A percentile compares a stretch with the other conserved stretches of the same genome.
Evolutionary conservation across 2,797 vertebrate species (phyloP).

Genomic region (Carduelis carduelis): DNA sequence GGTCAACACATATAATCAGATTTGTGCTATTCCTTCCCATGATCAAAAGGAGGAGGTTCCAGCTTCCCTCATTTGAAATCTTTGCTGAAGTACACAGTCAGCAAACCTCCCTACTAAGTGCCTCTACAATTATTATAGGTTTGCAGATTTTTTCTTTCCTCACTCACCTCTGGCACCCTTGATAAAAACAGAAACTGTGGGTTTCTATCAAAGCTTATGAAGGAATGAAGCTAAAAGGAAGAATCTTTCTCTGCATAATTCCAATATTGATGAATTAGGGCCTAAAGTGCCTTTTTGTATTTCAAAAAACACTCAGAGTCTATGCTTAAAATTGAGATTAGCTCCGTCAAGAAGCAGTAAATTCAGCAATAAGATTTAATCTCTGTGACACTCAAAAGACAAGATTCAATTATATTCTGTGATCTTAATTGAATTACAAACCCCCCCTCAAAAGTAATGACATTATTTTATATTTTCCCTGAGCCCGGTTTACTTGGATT

Average conservation of each 20-base stretch:
- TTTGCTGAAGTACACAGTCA: conserved; percentile 50
- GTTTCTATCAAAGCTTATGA: conserved; percentile 26
- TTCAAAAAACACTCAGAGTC: conserved; percentile 44
- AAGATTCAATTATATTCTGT: conserved; percentile 69
- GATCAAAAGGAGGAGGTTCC: conserved; percentile 54
- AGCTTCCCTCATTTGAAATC: conserved; percentile 53
- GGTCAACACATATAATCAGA: conserved; percentile 68
- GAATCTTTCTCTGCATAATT: conserved; percentile 31
- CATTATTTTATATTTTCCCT: conserved; percentile 67
- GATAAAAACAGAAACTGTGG: conserved; percentile 36
- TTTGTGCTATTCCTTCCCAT: conserved; percentile 63
- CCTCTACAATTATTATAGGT: background rate
- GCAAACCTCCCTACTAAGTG: conserved; percentile 37
- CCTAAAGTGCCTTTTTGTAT: conserved; percentile 39
- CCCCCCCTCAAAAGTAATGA: conserved; percentile 46
- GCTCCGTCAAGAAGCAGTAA: conserved; percentile 58
- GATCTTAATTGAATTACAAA: conserved; percentile 70
- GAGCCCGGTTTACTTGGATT: conserved; percentile 21
- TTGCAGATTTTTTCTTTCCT: conserved; percentile 12
- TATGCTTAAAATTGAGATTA: conserved; percentile 60
- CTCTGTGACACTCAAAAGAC: conserved; percentile 65
- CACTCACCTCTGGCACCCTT: background rate
- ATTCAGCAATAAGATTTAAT: conserved; percentile 71
- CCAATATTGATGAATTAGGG: conserved; percentile 52
- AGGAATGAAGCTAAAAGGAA: conserved; percentile 51